Conservation (phyloP, 2,113 vertebrate species). For the Aegithalos caudatus region DNA sequence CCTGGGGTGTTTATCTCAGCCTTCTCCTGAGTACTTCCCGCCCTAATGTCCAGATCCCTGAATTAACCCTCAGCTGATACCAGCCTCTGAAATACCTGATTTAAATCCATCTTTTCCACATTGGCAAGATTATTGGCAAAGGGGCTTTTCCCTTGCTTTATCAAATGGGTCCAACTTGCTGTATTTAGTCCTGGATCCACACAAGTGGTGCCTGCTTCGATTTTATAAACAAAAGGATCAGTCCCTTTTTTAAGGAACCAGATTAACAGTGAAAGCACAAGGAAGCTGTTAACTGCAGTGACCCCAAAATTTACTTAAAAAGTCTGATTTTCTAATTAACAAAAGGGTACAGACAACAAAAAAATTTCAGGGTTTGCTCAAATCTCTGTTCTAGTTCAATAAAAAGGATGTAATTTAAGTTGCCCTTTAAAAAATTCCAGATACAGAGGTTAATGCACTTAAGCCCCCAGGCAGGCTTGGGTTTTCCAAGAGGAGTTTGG, state of each 20-base stretch:
- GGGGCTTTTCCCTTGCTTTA: not conserved
- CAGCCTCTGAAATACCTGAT: not conserved
- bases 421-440: not conserved
- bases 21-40: not conserved
- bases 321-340: not conserved
- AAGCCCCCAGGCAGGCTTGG: not conserved
- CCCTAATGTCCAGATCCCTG: not conserved
- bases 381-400: not conserved
- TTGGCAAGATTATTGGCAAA: not conserved
- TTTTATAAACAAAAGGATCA: not conserved
- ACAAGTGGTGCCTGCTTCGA: fast-evolving
- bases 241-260: not conserved
- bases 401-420: not conserved
- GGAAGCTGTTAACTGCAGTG: not conserved
- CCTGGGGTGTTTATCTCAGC: not conserved
- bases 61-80: not conserved
- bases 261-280: not conserved
- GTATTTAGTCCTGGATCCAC: fast-evolving
- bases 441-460: not conserved
- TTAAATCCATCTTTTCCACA: not conserved
- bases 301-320: not conserved
- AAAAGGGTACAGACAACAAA: not conserved
- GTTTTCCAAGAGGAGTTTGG: not conserved
- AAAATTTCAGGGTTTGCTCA: not conserved
- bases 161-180: not conserved